Evolutionary conservation across 2,113 vertebrate genomes (phyloP), one percentile per base, ranked within the genome.

Genomic region (Triplophysa tibetana): DNA sequence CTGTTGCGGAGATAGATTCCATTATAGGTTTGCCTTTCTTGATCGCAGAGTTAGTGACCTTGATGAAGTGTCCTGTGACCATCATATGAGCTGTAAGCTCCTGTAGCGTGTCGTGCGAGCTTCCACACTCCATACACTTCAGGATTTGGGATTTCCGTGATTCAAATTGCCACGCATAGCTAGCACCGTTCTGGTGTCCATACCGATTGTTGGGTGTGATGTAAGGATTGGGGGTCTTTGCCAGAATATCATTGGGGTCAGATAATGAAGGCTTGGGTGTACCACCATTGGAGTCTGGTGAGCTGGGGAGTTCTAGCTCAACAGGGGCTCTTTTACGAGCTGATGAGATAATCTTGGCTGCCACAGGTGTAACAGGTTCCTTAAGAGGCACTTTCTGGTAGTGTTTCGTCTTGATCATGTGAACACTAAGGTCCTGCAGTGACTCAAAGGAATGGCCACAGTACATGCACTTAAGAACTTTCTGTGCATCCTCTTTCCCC

Each of bases 341-440:
- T 4, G 96, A 94, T 29, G 96, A 96, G 72, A 98, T 93, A 75
- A 98, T 97, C 92, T 99, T 99, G 83, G 97, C 95, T 83, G 96
- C 91, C 74, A 99, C 95, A 1, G 98, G 96, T 12, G 96, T 98
- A 90, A 99, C 96, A 3, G 98, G 98, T 89, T 99, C 98, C 92
- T 99, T 99, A 88, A 99, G 97, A 97, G 98, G 98, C 96, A 99
- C 98, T 98, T 99, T 99, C 92, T 99, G 98, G 95, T 99, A 99
- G 94, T 99, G 98, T 97, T 99, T 99, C 0, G 98, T 99, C 94
- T 99, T 99, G 87, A 99, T 99, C 98, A 99, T 99, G 62, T 99
- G 98, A 83, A 99, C 97, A 68, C 98, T 99, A 84, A 99, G 88
- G 92, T 99, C 98, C 89, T 99, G 98, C 64, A 99, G 95, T 79